Evolutionary conservation across 2,797 vertebrate species (phyloP), one percentile per base, ranked within the genome.

Genomic region (Rhadinocentrus ornatus): DNA sequence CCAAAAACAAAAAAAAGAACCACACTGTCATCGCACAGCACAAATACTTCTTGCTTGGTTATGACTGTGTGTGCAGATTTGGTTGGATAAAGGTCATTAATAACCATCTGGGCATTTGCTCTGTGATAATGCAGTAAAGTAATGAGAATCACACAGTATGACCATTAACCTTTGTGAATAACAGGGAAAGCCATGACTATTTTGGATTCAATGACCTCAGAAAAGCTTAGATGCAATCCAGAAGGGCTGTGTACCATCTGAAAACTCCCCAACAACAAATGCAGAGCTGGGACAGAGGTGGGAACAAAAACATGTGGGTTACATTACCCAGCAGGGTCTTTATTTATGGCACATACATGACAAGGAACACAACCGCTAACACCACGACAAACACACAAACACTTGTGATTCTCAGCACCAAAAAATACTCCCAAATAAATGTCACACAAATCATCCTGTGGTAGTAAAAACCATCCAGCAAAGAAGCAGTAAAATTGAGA

Each of bases 311-410:
- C 93, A 94, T 92, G 89, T 94, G 92, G 86, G 71, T 84, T 82
- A 80, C 81, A 91, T 94, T 94, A 93, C 80, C 66, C 63, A 84
- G 80, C 69, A 77, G 84, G 90, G 78, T 62, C 85, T 92, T 91
- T 92, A 93, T 93, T 93, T 93, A 91, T 90, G 87, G 88, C 69
- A 62, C 76, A 91, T 83, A 91, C 89, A 91, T 88, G 92, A 91
- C 91, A 92, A 85, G 89, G 82, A 90, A 89, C 90, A 92, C 88
- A 87, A 92, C 89, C 87, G 59, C 91, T 85, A 89, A 92, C 88
- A 90, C 89, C 84, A 86, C 78, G 78, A 91, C 92, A 93, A 91
- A 90, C 90, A 90, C 84, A 86, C 89, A 91, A 88, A 91, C 86
- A 88, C 77, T 86, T 83, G 77, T 73, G 78, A 83, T 41, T 79